Base-by-base conservation (phyloP, 2,888 invertebrate genomes). In the Parnassius smintheus region DNA sequence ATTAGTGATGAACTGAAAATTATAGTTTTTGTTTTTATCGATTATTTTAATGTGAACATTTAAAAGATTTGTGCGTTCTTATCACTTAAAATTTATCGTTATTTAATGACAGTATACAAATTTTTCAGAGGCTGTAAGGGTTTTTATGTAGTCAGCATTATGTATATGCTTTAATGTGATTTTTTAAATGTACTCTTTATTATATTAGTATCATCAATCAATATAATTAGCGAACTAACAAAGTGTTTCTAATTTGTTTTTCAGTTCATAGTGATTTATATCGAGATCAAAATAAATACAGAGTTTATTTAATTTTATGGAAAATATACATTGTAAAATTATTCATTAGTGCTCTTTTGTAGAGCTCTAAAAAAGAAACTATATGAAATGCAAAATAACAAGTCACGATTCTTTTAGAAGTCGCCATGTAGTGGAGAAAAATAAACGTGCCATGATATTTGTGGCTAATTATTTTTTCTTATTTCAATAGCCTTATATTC, bases 391-490 rank as follows among this genome's bases (percentile, higher is more conserved):
- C 88, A 91, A 91, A 89, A 86, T 91, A 91, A 91, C 89, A 88
- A 92, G 91, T 91, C 90, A 92, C 85, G 91, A 91, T 92, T 92
- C 91, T 91, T 91, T 92, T 92, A 92, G 92, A 91, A 89, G 87
- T 89, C 89, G 89, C 92, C 92, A 92, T 92, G 92, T 92, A 92
- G 92, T 92, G 92, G 91, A 92, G 90, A 92, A 90, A 89, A 92
- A 92, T 92, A 92, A 92, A 92, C 91, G 92, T 92, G 92, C 92
- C 92, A 92, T 92, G 91, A 91, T 91, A 91, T 91, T 91, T 91
- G 91, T 91, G 91, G 91, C 91, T 89, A 88, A 66, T 70, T 62
- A 53, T 65, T 75, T 81, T 77, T 84, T 88, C 25, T 88, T 77
- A 71, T 79, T 83, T 46, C 76, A 64, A 62, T 64, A 62, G 63